Evolutionary conservation across 2,797 vertebrate genomes (phyloP), one percentile per base, ranked within the genome.

Genomic region (Sorex maritimensis): DNA sequence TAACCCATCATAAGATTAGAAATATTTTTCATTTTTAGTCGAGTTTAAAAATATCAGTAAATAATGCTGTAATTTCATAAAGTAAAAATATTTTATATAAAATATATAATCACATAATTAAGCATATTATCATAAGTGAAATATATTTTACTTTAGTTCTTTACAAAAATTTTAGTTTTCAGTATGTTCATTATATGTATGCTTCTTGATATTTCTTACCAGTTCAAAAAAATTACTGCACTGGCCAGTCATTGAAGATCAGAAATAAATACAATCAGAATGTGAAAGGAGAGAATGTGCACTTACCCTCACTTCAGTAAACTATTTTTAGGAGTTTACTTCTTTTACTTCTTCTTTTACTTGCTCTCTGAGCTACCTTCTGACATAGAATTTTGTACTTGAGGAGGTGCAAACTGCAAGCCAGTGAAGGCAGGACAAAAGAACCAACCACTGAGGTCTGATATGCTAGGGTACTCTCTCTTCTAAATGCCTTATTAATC

Each of bases 11-110:
- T 30, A 77, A 24, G 4, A 21, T 74, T 52, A 3, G 19, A 8
- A 78, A 44, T 80, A 80, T 49, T 92, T 92, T 94, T 21, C 15
- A 5, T 61, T 61, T 23, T 61, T 61, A 2, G 19, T 4, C 58
- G 21, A 82, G 13, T 68, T 83, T 52, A 91, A 95, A 90, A 73
- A 46, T 41, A 58, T 55, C 90, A 46, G 26, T 4, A 63, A 83
- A 92, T 15, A 58, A 9, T 83, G 52, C 8, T 83, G n/a, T 49
- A 82, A 61, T 91, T 92, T 46, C n/a, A 5, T 77, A 77, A 94
- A 95, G 82, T 79, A 21, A 92, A 86, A 52, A 19, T 15, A 17
- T 21, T 69, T 83, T 88, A 75, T 52, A n/a, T 89, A 81, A 88
- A 93, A 68, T 84, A 81, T 10, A 68, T 61, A 38, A 77, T 49